Percentiles rank a stretch among this genome's conserved stretches.
These are phyloP conservation scores for Microplitis mediator DNA, from an alignment of 1,140 invertebrate species.

Conservation along the genomic window DNA sequence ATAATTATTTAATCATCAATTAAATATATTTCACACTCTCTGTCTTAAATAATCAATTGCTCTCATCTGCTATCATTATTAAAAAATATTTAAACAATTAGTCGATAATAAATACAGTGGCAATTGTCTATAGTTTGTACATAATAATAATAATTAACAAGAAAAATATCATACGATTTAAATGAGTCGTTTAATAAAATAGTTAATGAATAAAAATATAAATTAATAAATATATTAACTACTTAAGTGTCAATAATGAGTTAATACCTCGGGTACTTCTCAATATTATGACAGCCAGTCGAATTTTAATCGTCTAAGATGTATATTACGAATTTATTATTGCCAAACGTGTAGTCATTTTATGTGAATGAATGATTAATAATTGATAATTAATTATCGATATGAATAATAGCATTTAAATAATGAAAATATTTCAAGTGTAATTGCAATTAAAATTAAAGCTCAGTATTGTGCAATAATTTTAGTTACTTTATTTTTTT, in stretches of 20 bases:
- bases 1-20: neutral
- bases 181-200: neutral
- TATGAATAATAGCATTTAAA: neutral
- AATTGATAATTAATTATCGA: neutral
- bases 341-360: conserved; percentile 11
- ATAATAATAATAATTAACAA: neutral
- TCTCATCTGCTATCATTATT: neutral
- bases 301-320: conserved; percentile 26
- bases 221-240: neutral
- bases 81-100: neutral
- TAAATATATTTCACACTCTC: neutral
- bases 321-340: conserved; percentile 29
- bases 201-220: neutral
- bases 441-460: conserved; percentile 11
- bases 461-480: neutral
- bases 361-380: conserved; percentile 3
- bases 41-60: conserved; percentile 1
- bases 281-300: neutral
- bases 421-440: conserved; percentile 5
- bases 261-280: neutral
- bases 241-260: neutral
- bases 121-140: conserved; percentile 26
- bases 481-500: neutral
- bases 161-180: neutral
- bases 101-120: neutral